Percentiles rank a stretch among this genome's conserved stretches.
These are phyloP conservation scores for Archegozetes longisetosus DNA, from an alignment of 1,140 invertebrate genomes.

Conservation along the genomic window DNA sequence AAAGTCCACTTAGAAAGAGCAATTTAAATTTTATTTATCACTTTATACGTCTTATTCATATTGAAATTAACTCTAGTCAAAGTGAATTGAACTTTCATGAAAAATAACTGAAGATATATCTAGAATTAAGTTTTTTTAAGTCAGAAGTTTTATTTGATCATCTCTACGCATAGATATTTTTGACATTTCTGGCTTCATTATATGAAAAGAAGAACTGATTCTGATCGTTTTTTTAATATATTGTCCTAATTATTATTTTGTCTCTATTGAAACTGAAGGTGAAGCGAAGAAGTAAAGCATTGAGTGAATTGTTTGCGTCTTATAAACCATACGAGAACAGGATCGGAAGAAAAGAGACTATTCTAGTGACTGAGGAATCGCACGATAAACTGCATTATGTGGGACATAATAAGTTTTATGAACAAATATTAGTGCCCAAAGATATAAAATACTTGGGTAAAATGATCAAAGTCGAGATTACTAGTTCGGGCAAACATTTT, in stretches of 20 bases:
- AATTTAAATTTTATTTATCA: too few species aligned
- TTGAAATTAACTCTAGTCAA: too few species aligned
- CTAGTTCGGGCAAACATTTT: constrained; percentile 60
- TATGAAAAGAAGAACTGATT: not conserved
- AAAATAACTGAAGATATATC: too few species aligned
- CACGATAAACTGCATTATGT: constrained; percentile 80
- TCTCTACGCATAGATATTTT: constrained; percentile 6
- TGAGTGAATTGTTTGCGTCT: constrained; percentile 79
- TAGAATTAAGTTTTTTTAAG: too few species aligned
- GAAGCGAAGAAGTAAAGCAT: constrained; percentile 67
- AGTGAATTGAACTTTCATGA: too few species aligned
- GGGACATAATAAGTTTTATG: constrained; percentile 88
- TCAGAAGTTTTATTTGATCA: too few species aligned
- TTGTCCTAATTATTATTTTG: not conserved
- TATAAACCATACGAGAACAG: constrained; percentile 69
- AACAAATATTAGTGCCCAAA: constrained; percentile 73
- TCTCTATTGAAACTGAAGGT: constrained; percentile 44
- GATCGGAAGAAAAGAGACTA: constrained; percentile 50
- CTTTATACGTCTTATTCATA: too few species aligned
- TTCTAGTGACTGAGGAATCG: constrained; percentile 82
- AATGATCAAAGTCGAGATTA: constrained; percentile 58
- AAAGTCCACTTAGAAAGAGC: too few species aligned
- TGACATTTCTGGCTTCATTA: not conserved
- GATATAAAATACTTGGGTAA: constrained; percentile 60
- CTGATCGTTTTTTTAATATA: not conserved